Percentiles rank a stretch among this genome's conserved stretches.
Conservation (phyloP, 1,140 invertebrate species). For the Rhizoglyphus robini region DNA sequence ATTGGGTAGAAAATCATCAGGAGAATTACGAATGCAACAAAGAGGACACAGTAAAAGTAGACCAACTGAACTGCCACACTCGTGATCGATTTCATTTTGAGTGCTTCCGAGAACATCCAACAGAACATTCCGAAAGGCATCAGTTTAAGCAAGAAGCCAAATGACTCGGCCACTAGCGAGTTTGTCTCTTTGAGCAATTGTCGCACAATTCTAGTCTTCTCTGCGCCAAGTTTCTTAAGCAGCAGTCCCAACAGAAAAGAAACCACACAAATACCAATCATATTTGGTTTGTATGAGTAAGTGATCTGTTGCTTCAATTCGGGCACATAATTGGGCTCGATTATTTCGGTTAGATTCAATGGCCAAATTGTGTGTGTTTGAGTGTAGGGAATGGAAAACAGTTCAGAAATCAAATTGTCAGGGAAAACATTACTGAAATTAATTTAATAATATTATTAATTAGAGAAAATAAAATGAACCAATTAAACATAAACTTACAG, state of each 20-base stretch:
- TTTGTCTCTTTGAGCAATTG: constrained; percentile 67
- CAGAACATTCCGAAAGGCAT: constrained; percentile 78
- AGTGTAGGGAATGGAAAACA: constrained; percentile 15
- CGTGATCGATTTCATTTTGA: constrained; percentile 59
- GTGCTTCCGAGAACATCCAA: constrained; percentile 76
- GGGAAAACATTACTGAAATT: constrained; percentile 25
- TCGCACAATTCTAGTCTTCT: constrained; percentile 46
- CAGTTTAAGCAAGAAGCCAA: constrained; percentile 41
- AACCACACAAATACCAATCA: constrained; percentile 10
- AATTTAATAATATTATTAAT: no score
- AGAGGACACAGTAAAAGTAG: constrained; percentile 71
- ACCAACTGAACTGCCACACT: constrained; percentile 66
- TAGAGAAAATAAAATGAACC: neutral
- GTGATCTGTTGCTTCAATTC: neutral
- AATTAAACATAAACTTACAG: neutral
- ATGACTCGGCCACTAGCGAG: constrained; percentile 59
- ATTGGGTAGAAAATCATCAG: constrained; percentile 67
- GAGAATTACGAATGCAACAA: constrained; percentile 67
- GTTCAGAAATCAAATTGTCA: constrained; percentile 22
- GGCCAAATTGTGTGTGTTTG: constrained; percentile 5
- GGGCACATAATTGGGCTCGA: neutral
- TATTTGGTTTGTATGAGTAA: constrained; percentile 8
- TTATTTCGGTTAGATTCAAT: neutral
- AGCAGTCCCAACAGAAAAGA: constrained; percentile 52
- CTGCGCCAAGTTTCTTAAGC: constrained; percentile 54